phyloP scores from a whole-genome alignment of 2,888 invertebrate species.

The Melanargia galathea region DNA sequence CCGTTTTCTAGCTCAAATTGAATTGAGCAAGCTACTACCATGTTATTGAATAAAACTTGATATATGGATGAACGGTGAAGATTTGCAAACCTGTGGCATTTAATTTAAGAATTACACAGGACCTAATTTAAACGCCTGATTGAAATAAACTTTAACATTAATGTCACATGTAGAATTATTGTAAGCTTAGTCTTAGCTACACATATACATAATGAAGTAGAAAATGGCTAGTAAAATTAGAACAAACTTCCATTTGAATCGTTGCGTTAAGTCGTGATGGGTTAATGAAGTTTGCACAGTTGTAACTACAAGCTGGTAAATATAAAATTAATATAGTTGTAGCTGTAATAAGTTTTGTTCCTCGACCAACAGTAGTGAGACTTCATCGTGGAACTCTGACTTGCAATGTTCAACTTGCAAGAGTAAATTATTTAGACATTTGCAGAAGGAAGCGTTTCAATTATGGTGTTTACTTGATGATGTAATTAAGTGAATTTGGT shows the following conservation, averaged over 20 bases:
- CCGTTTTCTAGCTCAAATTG: conserved; percentile 20
- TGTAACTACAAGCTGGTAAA: conserved; percentile 37
- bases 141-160: too few relatives aligned
- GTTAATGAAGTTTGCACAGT: conserved; percentile 25
- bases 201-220: too few relatives aligned
- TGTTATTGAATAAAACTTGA: conserved; percentile 1
- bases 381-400: conserved; percentile 37
- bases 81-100: too few relatives aligned
- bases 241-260: conserved; percentile 9
- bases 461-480: neutral
- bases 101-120: too few relatives aligned
- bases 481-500: neutral
- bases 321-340: conserved; percentile 44
- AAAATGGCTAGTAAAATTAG: conserved; percentile 4
- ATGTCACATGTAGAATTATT: too few relatives aligned
- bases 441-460: conserved; percentile 23
- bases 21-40: conserved; percentile 10
- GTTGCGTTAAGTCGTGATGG: conserved; percentile 18
- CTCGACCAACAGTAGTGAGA: conserved; percentile 37
- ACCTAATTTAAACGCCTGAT: too few relatives aligned
- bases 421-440: conserved; percentile 34
- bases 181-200: too few relatives aligned
- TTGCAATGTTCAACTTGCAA: conserved; percentile 24
- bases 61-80: too few relatives aligned
- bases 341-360: conserved; percentile 39